Conservation (phyloP, 1,140 invertebrate species). For the Drosophila micromelanica region DNA sequence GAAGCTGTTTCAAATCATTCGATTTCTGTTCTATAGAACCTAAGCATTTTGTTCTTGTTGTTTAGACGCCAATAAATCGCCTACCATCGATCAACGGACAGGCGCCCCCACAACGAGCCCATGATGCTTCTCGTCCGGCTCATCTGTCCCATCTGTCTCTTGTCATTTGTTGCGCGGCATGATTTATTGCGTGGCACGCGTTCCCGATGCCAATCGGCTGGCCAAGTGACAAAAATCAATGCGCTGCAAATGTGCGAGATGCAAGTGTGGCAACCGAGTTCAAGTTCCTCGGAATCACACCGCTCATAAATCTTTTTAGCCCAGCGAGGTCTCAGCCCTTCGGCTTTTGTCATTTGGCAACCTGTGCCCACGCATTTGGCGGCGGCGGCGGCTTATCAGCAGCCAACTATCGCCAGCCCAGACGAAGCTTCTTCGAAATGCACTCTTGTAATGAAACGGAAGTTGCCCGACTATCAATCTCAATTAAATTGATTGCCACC, state of each 20-base stretch:
- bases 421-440: constrained; percentile 64
- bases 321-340: constrained; percentile 24
- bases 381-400: constrained; percentile 54
- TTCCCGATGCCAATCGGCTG: constrained; percentile 63
- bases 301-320: constrained; percentile 63
- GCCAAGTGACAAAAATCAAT: constrained; percentile 75
- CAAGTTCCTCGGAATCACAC: constrained; percentile 30
- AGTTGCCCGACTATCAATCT: constrained; percentile 72
- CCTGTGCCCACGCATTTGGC: constrained; percentile 65
- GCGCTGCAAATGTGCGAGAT: constrained; percentile 68
- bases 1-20: constrained; percentile 6
- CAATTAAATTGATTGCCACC: constrained; percentile 74
- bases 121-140: not conserved
- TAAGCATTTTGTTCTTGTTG: not conserved
- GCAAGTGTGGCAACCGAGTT: constrained; percentile 16
- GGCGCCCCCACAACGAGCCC: not conserved
- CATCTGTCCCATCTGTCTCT: constrained; percentile 2
- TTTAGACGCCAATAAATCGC: constrained; percentile 3
- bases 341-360: constrained; percentile 49
- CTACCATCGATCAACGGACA: not conserved
- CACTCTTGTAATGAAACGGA: constrained; percentile 64
- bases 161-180: constrained; percentile 7
- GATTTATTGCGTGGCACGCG: constrained; percentile 72
- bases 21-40: constrained; percentile 2
- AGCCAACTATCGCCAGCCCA: constrained; percentile 49